Percentiles rank a stretch among this genome's conserved stretches.
phyloP scores from a whole-genome alignment of 2,888 invertebrate species.

The Harpagoxenus sublaevis region DNA sequence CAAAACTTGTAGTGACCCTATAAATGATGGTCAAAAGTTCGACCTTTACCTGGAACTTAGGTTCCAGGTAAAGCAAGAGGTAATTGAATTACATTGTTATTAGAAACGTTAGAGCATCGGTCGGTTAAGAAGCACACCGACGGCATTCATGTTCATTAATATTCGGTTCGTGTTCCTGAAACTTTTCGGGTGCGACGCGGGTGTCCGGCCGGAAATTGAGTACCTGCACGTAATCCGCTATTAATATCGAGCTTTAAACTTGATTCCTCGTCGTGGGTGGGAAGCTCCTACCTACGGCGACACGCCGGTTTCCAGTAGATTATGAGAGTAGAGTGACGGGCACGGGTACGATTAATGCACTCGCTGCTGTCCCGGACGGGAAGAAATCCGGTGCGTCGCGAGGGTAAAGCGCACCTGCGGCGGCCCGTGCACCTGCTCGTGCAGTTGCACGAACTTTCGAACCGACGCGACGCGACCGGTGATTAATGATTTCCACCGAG shows the following conservation, averaged over 20 bases:
- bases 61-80: background rate
- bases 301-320: conserved; percentile 64
- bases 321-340: conserved; percentile 67
- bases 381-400: conserved; percentile 66
- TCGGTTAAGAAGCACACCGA: background rate
- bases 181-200: conserved; percentile 68
- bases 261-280: conserved; percentile 66
- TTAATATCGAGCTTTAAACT: conserved; percentile 77
- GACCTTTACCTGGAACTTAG: too few relatives aligned
- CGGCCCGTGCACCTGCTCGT: conserved; percentile 60
- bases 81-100: conserved; percentile 9
- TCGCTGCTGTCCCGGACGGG: conserved; percentile 50
- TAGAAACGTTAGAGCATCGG: background rate
- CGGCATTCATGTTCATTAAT: conserved; percentile 67
- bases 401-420: conserved; percentile 55
- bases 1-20: background rate
- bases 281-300: conserved; percentile 61
- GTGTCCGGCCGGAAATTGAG: conserved; percentile 69
- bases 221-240: conserved; percentile 73
- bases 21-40: too few relatives aligned
- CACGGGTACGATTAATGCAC: conserved; percentile 69
- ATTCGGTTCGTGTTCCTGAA: conserved; percentile 64
- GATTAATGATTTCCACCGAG: conserved; percentile 52
- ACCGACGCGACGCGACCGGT: conserved; percentile 30
- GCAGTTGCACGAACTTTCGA: conserved; percentile 47